phyloP scores from a whole-genome alignment of 2,113 vertebrate species.

The Galemys pyrenaicus region DNA sequence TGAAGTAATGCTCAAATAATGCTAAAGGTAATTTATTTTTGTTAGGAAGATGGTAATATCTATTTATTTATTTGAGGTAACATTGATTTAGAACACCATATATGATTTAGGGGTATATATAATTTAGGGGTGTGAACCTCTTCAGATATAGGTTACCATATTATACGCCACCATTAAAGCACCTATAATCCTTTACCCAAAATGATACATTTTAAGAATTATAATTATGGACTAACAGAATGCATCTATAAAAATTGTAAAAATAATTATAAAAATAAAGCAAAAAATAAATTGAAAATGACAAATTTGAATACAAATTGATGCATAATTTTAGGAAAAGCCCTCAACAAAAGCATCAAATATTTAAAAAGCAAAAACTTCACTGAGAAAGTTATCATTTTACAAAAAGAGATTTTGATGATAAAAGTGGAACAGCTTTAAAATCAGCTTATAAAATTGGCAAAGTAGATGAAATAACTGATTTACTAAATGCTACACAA shows the following conservation, averaged over 20 bases:
- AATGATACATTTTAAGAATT: background rate
- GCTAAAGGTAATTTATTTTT: background rate
- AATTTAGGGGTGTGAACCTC: too few relatives aligned
- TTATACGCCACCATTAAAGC: too few relatives aligned
- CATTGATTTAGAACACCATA: too few relatives aligned
- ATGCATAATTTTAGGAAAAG: constrained; percentile 29
- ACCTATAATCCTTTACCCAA: background rate
- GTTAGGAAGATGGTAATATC: background rate
- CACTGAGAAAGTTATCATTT: background rate
- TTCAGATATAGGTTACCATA: too few relatives aligned
- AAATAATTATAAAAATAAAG: constrained; percentile 8
- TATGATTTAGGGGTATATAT: too few relatives aligned
- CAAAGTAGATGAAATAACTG: constrained; percentile 6
- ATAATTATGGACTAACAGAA: constrained; percentile 43
- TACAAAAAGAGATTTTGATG: constrained; percentile 35
- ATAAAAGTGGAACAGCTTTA: constrained; percentile 48
- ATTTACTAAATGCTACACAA: constrained; percentile 50
- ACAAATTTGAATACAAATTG: constrained; percentile 17
- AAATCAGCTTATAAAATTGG: constrained; percentile 38
- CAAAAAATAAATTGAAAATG: background rate
- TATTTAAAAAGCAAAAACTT: constrained; percentile 34
- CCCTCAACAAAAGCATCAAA: constrained; percentile 23
- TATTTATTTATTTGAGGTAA: too few relatives aligned
- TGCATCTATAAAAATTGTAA: background rate
- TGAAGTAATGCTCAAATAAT: background rate